Evolutionary conservation across 2,888 invertebrate genomes (phyloP), one percentile per base, ranked within the genome.

Genomic region (Drosophila diplacantha): DNA sequence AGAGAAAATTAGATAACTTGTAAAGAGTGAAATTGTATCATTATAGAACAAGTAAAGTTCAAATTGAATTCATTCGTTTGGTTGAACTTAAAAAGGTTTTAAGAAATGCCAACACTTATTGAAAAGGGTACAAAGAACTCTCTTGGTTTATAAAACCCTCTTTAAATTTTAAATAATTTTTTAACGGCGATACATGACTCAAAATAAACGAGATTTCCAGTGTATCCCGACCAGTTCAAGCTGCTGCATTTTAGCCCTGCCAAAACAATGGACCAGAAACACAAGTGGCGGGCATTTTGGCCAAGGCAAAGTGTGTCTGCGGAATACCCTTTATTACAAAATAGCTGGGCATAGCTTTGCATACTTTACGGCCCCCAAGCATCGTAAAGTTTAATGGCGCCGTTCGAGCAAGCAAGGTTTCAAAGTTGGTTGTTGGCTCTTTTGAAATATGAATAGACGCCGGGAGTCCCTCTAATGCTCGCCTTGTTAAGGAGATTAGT

Each of bases 331-430:
- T 83, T 83, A 84, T 84, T 82, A 80, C 73, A 64, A 68, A 68
- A 77, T 65, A 83, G 64, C 60, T 38, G 60, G 64, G 60, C 60
- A 61, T 61, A 61, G 81, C 78, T 78, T 73, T 68, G 73, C 82
- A 69, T 83, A 81, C 76, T 80, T 80, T 80, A 73, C 83, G 65
- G 69, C 70, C 56, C 73, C 60, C 59, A 71, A 71, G 70, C 64
- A 63, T 81, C 84, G 81, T 84, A 84, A 84, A 83, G 74, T 84
- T 84, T 81, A 81, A 81, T 84, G 81, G 72, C 72, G 84, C 78
- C 75, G 81, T 81, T 84, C 81, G 77, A 50, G 71, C 14, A 1
- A 22, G 37, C 43, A 78, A 81, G 60, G 60, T 50, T 61, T 14
- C 44, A 58, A 80, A 84, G 69, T 83, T 38, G 38, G 69, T 81